Percentiles rank a stretch among this genome's conserved stretches.
Conservation (phyloP, 30 jellyfish, hydroid and myxozoan species). For the Aurelia aurita complex sp. Pacific region DNA sequence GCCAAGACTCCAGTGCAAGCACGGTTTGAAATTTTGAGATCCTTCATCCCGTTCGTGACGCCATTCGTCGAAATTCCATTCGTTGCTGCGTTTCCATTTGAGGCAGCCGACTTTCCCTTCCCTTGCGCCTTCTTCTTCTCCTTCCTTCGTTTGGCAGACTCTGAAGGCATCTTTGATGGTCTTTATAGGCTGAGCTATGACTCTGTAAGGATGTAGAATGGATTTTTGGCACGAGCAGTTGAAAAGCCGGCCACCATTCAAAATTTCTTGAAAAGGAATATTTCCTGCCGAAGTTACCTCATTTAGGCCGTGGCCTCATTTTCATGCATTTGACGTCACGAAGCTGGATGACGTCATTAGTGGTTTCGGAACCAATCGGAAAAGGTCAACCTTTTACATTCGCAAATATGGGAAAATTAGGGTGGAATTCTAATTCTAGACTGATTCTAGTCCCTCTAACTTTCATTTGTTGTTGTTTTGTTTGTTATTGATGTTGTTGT, state of each 20-base stretch:
- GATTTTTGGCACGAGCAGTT: not conserved
- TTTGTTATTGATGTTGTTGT: too few species aligned
- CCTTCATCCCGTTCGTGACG: conserved; percentile 39
- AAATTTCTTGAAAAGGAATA: not conserved
- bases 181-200: not conserved
- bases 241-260: not conserved
- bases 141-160: conserved; percentile 94
- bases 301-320: too few species aligned
- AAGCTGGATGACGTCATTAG: too few species aligned
- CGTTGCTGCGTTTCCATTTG: conserved; percentile 39
- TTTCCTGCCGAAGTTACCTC: conserved; percentile 2
- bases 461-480: too few species aligned
- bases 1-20: conserved; percentile 95
- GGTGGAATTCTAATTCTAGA: too few species aligned
- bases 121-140: conserved; percentile 93
- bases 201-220: too few species aligned
- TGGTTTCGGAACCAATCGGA: too few species aligned
- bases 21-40: conserved; percentile 60
- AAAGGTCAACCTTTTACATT: too few species aligned
- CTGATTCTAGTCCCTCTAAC: too few species aligned
- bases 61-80: conserved; percentile 34
- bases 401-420: too few species aligned
- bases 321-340: too few species aligned
- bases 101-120: conserved; percentile 63
- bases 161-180: conserved; percentile 91